Conservation (phyloP, 2,113 vertebrate species). For the Marmota monax region DNA sequence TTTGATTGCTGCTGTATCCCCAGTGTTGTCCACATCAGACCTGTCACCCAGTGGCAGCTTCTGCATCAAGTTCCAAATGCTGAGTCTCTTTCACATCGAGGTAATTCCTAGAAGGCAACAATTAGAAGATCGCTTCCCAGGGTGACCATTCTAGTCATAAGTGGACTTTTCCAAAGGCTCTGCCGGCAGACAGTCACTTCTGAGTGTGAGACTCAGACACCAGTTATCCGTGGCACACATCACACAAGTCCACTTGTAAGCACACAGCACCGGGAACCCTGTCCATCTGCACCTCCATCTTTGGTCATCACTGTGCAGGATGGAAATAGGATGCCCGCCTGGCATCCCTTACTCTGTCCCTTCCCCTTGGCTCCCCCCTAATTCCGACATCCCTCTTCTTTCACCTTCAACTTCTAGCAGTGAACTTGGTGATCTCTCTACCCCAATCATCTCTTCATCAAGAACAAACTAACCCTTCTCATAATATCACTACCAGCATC, state of each 20-base stretch:
- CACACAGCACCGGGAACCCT: background rate
- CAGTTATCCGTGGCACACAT: accelerated
- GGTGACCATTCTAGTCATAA: accelerated
- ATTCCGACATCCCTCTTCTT: background rate
- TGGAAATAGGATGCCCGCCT: background rate
- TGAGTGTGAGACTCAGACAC: background rate
- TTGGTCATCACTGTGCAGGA: background rate
- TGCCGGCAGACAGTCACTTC: background rate
- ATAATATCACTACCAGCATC: background rate
- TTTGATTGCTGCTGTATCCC: background rate
- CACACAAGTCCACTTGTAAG: no score
- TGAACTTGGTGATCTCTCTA: no score
- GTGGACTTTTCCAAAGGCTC: background rate
- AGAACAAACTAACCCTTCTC: background rate
- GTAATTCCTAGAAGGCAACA: background rate
- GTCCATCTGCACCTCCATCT: background rate
- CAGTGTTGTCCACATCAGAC: background rate
- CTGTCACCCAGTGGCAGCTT: background rate
- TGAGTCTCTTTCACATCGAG: background rate
- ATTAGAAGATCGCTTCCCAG: background rate
- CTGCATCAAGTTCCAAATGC: background rate
- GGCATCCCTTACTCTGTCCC: background rate
- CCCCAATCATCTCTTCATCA: background rate
- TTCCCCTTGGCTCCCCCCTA: accelerated
- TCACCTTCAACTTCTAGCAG: background rate